Evolutionary conservation across 2,888 invertebrate species (phyloP).

Genomic region (Biston betularia): DNA sequence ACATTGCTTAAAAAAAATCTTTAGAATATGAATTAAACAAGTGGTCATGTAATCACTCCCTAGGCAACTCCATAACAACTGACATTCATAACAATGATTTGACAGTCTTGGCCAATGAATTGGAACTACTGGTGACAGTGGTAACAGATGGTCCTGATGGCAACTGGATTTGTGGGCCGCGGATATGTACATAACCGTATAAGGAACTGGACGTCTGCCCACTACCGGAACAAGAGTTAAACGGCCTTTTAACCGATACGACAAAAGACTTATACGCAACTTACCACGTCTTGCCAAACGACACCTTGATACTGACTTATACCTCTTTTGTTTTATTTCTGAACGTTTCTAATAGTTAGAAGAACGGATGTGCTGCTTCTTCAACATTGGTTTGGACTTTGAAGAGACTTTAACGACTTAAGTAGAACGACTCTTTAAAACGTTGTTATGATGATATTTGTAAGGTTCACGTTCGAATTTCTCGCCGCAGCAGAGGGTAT

Average conservation of each 20-base stretch:
- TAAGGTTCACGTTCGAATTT: too few relatives aligned
- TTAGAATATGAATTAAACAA: not conserved
- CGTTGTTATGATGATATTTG: too few relatives aligned
- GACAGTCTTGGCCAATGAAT: not conserved
- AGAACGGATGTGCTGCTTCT: too few relatives aligned
- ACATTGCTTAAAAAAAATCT: too few relatives aligned
- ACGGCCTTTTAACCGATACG: conserved; percentile 13
- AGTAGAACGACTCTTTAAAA: too few relatives aligned
- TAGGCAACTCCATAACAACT: conserved; percentile 1
- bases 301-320: too few relatives aligned
- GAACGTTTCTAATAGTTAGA: too few relatives aligned
- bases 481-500: too few relatives aligned
- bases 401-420: too few relatives aligned
- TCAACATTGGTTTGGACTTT: too few relatives aligned
- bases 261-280: not conserved
- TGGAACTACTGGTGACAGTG: conserved; percentile 8
- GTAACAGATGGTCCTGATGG: conserved; percentile 24
- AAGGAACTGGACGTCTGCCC: conserved; percentile 24
- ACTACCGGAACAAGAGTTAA: conserved; percentile 30
- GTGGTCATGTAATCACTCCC: not conserved
- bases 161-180: conserved; percentile 26
- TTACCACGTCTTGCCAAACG: not conserved
- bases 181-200: conserved; percentile 25
- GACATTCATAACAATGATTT: not conserved
- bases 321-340: not conserved